These are phyloP conservation scores for Formica exsecta DNA, from an alignment of 1,140 invertebrate genomes.

Conservation along the genomic window DNA sequence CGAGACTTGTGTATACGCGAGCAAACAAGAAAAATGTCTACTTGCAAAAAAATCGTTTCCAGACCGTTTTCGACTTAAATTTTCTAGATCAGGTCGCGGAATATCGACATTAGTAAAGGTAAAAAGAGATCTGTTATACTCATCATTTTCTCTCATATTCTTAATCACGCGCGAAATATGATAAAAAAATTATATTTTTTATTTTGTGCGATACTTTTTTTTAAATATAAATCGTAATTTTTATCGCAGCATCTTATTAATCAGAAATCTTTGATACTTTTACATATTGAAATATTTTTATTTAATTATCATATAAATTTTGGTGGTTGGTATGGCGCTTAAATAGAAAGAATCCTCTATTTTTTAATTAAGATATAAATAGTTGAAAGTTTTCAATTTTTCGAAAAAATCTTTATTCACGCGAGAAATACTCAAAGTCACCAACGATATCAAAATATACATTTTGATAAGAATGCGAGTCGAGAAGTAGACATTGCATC, in stretches of 20 bases:
- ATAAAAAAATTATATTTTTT: background rate
- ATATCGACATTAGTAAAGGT: background rate
- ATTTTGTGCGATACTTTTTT: background rate
- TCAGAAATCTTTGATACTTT: background rate
- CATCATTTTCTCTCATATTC: background rate
- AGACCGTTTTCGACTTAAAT: slow-evolving; percentile 3
- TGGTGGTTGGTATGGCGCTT: background rate
- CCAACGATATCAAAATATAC: slow-evolving; percentile 20
- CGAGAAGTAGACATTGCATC: background rate
- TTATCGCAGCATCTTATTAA: background rate
- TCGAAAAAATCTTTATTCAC: background rate
- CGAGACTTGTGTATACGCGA: slow-evolving; percentile 9
- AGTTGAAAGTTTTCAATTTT: background rate
- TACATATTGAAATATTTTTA: slow-evolving; percentile 8
- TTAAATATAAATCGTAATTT: background rate
- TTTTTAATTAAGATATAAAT: background rate
- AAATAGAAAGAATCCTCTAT: background rate
- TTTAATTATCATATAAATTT: slow-evolving; percentile 20
- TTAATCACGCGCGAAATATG: background rate
- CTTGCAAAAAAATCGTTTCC: slow-evolving; percentile 18
- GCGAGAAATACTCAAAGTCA: background rate
- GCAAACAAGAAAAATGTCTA: slow-evolving; percentile 54
- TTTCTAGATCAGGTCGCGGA: background rate
- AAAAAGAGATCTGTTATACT: background rate
- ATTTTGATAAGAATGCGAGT: slow-evolving; percentile 5